These are phyloP conservation scores for Distichodus sexfasciatus DNA, from an alignment of 2,797 vertebrate genomes.

Conservation along the genomic window DNA sequence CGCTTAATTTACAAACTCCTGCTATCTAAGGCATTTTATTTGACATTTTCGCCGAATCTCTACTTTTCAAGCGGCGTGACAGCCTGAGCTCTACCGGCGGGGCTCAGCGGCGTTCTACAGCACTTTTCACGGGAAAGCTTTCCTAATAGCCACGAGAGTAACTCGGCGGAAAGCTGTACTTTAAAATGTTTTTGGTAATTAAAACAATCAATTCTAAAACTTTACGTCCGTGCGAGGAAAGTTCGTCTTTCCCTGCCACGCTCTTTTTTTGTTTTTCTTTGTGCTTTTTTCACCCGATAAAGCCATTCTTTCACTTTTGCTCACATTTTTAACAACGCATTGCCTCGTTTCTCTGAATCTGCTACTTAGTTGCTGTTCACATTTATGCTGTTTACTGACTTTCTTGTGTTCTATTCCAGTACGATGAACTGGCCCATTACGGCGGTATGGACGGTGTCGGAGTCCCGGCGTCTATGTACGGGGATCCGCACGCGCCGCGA, in stretches of 20 bases:
- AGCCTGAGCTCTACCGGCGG: conserved; percentile 63
- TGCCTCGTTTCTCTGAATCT: not conserved
- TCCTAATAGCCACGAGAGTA: no score
- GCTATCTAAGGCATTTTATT: conserved; percentile 67
- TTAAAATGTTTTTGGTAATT: conserved; percentile 96
- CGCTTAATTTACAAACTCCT: conserved; percentile 78
- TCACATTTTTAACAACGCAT: conserved; percentile 23
- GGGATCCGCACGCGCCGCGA: conserved; percentile 95
- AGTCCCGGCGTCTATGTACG: conserved; percentile 98
- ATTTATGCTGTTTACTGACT: conserved; percentile 50
- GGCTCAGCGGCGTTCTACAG: conserved; percentile 63
- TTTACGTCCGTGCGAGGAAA: conserved; percentile 11
- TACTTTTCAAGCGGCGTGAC: conserved; percentile 66
- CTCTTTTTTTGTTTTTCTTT: not conserved
- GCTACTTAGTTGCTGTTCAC: not conserved
- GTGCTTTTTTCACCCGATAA: not conserved
- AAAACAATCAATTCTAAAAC: conserved; percentile 46
- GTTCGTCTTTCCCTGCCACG: not conserved
- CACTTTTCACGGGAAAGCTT: no score
- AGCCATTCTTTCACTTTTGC: conserved; percentile 12
- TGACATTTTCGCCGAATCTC: conserved; percentile 66
- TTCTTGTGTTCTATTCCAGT: conserved; percentile 79
- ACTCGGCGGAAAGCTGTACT: conserved; percentile 72
- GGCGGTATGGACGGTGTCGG: conserved; percentile 98
- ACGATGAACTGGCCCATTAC: conserved; percentile 99